Evolutionary conservation across 2,113 vertebrate genomes (phyloP), one percentile per base, ranked within the genome.

Genomic region (Pelecanus crispus): DNA sequence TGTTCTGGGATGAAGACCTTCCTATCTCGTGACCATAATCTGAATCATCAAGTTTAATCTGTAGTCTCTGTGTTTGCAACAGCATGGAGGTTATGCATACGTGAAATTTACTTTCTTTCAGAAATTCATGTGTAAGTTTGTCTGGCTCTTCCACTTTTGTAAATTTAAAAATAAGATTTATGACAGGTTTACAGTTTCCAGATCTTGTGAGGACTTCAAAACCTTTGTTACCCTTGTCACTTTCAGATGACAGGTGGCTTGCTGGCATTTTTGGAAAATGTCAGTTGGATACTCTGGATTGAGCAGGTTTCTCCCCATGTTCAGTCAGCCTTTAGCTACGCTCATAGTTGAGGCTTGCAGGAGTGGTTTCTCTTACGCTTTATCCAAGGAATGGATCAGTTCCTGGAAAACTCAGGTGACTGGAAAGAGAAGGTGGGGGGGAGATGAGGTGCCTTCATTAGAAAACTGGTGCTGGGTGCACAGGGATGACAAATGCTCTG

Each of bases 221-320:
- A 45, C 26, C 70, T 56, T 55, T 71, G 38, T 47, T 67, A 34
- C 24, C 9, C 12, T 36, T 1, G 1, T 42, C 21, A 52, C 18
- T 25, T 63, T 82, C 36, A 56, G 34, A 67, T 66, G 63, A 28
- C 36, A 77, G 26, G n/a, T 52, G 65, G 78, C 55, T 72, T 86
- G 28, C n/a, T 80, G 66, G 17, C 44, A 63, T n/a, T 90, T 90
- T 90, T 78, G n/a, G n/a, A 59, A 93, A 86, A 50, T 21, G n/a
- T 74, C 67, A 22, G 2, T 36, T 81, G 79, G 18, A 17, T 92
- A 11, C 49, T 36, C 47, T 77, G 40, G 29, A 58, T 79, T 21
- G 38, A 88, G 31, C n/a, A 59, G 45, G 3, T 80, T 81, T 89
- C 31, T 63, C 28, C 36, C 15, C 24, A 3, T 2, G 1, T 74